Percentiles rank a stretch among this genome's conserved stretches.
phyloP scores from a whole-genome alignment of 2,888 invertebrate genomes.

The Coleophora flavipennella region DNA sequence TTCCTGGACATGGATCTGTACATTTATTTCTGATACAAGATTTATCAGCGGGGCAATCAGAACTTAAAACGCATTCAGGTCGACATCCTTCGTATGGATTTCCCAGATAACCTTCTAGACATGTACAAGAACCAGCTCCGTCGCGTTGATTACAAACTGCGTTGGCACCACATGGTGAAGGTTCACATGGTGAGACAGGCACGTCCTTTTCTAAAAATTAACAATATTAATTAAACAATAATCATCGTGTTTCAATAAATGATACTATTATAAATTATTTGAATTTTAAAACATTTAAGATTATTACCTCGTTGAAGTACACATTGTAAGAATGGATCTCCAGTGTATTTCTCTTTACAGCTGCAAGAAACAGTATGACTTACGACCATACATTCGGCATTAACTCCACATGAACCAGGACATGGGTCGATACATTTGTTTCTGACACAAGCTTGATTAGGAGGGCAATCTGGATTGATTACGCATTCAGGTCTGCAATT shows the following conservation, averaged over 20 bases:
- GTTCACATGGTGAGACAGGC: constrained; percentile 79
- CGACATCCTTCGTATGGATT: constrained; percentile 90
- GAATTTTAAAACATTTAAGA: constrained; percentile 3
- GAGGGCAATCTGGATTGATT: constrained; percentile 85
- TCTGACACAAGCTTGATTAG: constrained; percentile 84
- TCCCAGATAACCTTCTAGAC: constrained; percentile 85
- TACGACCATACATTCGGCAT: constrained; percentile 85
- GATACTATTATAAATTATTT: background rate
- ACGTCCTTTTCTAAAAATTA: constrained; percentile 65
- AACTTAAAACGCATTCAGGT: constrained; percentile 89
- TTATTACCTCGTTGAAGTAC: constrained; percentile 67
- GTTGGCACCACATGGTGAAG: constrained; percentile 90
- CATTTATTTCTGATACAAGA: constrained; percentile 89
- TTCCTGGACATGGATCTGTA: constrained; percentile 87
- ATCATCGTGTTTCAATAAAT: background rate
- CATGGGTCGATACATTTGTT: constrained; percentile 88
- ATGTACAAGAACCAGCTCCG: constrained; percentile 85
- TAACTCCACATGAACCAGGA: constrained; percentile 84
- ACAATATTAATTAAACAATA: background rate
- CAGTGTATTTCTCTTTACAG: constrained; percentile 82
- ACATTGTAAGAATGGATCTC: constrained; percentile 88
- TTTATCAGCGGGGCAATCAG: constrained; percentile 87
- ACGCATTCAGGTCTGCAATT: constrained; percentile 88
- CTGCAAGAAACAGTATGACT: constrained; percentile 87
- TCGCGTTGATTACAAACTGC: constrained; percentile 84